These are phyloP conservation scores for Ormia ochracea DNA, from an alignment of 2,888 invertebrate genomes.

Conservation along the genomic window DNA sequence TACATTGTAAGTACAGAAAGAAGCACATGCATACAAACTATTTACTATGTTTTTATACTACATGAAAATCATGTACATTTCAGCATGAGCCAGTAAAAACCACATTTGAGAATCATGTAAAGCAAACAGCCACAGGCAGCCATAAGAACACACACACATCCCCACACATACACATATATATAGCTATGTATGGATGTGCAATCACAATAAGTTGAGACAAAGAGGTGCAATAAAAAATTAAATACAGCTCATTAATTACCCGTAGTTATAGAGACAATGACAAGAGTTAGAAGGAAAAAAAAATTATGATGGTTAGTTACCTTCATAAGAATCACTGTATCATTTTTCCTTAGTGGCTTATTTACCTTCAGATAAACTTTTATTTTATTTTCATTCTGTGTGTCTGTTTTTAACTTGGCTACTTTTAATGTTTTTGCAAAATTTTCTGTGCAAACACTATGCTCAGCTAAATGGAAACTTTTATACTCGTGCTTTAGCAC, in stretches of 20 bases:
- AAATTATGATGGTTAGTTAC: slow-evolving; percentile 54
- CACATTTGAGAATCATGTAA: slow-evolving; percentile 36
- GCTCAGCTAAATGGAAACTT: not conserved
- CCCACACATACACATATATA: not conserved
- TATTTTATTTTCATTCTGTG: not conserved
- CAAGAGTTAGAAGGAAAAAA: slow-evolving; percentile 21
- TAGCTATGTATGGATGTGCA: too few species aligned
- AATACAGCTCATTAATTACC: slow-evolving; percentile 66
- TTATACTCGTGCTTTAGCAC: not conserved
- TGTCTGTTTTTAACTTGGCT: not conserved
- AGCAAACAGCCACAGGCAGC: too few species aligned
- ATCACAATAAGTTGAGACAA: not conserved
- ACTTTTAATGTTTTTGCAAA: not conserved
- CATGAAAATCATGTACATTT: not conserved
- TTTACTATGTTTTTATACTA: not conserved
- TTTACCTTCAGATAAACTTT: not conserved
- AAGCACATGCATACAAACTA: not conserved
- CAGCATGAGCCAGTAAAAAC: slow-evolving; percentile 33
- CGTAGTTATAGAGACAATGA: slow-evolving; percentile 65
- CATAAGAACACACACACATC: too few species aligned
- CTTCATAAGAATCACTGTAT: not conserved
- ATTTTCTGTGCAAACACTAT: not conserved
- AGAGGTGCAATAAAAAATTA: slow-evolving; percentile 35
- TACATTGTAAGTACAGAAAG: slow-evolving; percentile 93
- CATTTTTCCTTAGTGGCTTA: slow-evolving; percentile 13